Evolutionary conservation across 1,140 invertebrate genomes (phyloP), one percentile per base, ranked within the genome.

Genomic region (Achroia grisella): DNA sequence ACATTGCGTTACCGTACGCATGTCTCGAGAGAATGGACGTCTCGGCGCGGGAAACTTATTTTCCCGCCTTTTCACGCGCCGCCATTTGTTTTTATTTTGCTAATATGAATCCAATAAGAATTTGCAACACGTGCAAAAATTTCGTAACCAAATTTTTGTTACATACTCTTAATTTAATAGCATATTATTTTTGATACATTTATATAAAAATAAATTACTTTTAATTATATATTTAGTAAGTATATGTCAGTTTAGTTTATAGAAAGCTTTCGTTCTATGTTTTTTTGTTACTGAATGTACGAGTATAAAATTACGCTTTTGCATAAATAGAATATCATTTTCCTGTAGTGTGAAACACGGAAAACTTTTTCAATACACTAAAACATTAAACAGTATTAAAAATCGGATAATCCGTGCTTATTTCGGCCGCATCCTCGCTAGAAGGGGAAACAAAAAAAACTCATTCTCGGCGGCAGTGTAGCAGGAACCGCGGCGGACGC

Each of bases 381-480:
- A 58, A 54, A 57, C 48, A 57, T n/a, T 17, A 42, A 48, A 29
- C 31, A 41, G 28, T 32, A 33, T 31, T 10, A 23, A 42, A 48
- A 48, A 75, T 71, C 54, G 64, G 68, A 62, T 71, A 62, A 73
- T 71, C 66, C 69, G 64, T 66, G 59, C 57, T 71, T 63, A 62
- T 72, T 82, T 73, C 66, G 80, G 62, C 49, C 57, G 58, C 64
- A 64, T 77, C 73, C 74, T 74, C 74, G 57, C 57, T 57, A 54
- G 58, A 61, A 57, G 64, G 68, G 68, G 71, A 68, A 71, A 71
- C 56, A 59, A 75, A 82, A 84, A 84, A 84, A 85, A 70, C 51
- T 42, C 40, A 44, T 31, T 33, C 10, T 40, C 39, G 39, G 34
- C 53, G 50, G 36, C 81, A 85, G 81, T 85, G 65, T 74, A 69